A percentile compares a stretch with the other conserved stretches of the same genome.
These are phyloP conservation scores for Eudyptes chrysolophus DNA, from an alignment of 2,113 vertebrate species.

Conservation along the genomic window DNA sequence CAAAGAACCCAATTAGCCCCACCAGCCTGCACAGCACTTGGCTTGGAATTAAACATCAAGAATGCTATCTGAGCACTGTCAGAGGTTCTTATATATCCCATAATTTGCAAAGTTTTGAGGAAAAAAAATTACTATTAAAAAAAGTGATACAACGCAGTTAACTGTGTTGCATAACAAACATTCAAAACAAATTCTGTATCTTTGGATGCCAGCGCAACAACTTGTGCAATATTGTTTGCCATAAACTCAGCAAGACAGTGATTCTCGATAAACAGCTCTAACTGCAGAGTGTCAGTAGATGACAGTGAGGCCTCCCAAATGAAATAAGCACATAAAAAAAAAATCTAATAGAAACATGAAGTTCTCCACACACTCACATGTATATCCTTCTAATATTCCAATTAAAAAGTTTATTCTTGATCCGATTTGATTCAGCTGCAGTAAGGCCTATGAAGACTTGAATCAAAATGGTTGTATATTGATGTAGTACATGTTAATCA, in stretches of 20 bases:
- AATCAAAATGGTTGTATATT: background rate
- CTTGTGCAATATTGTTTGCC: background rate
- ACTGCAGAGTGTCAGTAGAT: background rate
- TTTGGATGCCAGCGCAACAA: background rate
- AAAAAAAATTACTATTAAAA: background rate
- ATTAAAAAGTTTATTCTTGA: background rate
- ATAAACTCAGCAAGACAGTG: background rate
- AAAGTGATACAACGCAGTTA: background rate
- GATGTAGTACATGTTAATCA: fast-evolving
- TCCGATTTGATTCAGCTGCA: background rate
- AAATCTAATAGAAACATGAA: fast-evolving
- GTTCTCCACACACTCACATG: background rate
- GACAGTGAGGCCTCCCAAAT: background rate
- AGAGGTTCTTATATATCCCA: background rate
- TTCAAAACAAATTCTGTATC: background rate
- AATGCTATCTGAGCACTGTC: background rate
- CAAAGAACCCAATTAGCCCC: background rate
- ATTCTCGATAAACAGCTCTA: background rate
- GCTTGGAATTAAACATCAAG: background rate
- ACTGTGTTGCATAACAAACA: background rate
- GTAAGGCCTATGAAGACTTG: background rate
- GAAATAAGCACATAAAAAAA: background rate
- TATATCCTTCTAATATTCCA: background rate
- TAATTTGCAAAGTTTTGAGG: background rate
- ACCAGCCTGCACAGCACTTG: background rate